Conservation (phyloP, 2,797 vertebrate genomes). For the Craterocephalus amniculus region DNA sequence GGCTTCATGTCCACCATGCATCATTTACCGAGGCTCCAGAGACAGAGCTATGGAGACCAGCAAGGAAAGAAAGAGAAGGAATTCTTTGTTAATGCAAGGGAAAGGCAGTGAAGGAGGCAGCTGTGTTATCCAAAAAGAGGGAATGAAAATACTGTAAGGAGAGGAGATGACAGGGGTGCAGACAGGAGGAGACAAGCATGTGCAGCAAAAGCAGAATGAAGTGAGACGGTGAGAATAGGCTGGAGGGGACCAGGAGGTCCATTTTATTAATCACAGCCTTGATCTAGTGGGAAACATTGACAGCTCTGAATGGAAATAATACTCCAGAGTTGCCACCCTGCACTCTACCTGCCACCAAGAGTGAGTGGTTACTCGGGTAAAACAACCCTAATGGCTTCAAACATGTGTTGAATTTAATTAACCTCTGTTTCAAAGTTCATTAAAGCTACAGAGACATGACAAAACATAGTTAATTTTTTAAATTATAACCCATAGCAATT, state of each 20-base stretch:
- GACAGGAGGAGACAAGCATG: slow-evolving; percentile 52
- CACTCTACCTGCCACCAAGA: slow-evolving; percentile 35
- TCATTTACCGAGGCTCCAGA: slow-evolving; percentile 79
- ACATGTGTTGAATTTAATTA: slow-evolving; percentile 19
- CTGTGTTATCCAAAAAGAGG: slow-evolving; percentile 34
- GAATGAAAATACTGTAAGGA: slow-evolving; percentile 55
- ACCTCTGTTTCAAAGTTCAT: slow-evolving; percentile 19
- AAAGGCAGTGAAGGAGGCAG: slow-evolving; percentile 38
- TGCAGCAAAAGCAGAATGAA: slow-evolving; percentile 52
- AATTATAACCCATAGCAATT: slow-evolving; percentile 7
- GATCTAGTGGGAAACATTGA: slow-evolving; percentile 74
- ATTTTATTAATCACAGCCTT: slow-evolving; percentile 83
- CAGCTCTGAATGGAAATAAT: slow-evolving; percentile 64
- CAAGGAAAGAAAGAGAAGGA: slow-evolving; percentile 45
- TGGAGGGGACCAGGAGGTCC: slow-evolving; percentile 71
- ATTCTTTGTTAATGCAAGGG: slow-evolving; percentile 54
- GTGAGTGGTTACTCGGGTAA: slow-evolving; percentile 27
- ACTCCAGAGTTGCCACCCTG: slow-evolving; percentile 41
- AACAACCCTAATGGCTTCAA: neutral
- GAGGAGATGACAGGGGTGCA: slow-evolving; percentile 43
- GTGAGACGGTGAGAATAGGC: slow-evolving; percentile 67
- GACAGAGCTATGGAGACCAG: slow-evolving; percentile 56
- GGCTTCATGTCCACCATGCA: slow-evolving; percentile 78
- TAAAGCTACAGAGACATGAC: slow-evolving; percentile 15
- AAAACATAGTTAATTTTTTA: neutral